These are phyloP conservation scores for Dromius quadrimaculatus DNA, from an alignment of 2,888 invertebrate genomes.

Conservation along the genomic window DNA sequence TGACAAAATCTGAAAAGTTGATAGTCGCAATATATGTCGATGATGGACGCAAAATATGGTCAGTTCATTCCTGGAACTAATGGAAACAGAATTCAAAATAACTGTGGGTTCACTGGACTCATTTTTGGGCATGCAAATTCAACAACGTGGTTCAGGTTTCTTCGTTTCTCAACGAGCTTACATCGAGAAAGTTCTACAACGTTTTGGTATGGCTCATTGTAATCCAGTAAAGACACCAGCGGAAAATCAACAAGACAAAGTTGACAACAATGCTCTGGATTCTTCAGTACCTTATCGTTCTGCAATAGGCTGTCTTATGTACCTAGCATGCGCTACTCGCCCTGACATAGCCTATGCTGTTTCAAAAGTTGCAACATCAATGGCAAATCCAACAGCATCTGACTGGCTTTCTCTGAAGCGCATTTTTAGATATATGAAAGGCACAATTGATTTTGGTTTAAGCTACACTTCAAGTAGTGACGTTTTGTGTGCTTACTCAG, in stretches of 20 bases:
- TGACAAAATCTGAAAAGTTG: slow-evolving; percentile 26
- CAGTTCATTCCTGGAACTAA: slow-evolving; percentile 57
- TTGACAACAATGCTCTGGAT: slow-evolving; percentile 42
- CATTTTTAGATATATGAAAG: slow-evolving; percentile 51
- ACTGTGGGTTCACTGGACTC: slow-evolving; percentile 54
- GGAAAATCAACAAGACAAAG: slow-evolving; percentile 48
- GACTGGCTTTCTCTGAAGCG: slow-evolving; percentile 50
- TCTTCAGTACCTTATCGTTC: slow-evolving; percentile 52
- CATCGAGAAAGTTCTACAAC: slow-evolving; percentile 52
- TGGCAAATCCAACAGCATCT: slow-evolving; percentile 47
- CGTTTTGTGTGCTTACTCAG: slow-evolving; percentile 46
- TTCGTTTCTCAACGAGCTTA: slow-evolving; percentile 54
- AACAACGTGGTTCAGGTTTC: slow-evolving; percentile 53
- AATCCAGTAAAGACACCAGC: slow-evolving; percentile 54
- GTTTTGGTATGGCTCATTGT: slow-evolving; percentile 53
- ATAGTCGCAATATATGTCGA: slow-evolving; percentile 48
- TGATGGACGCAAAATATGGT: slow-evolving; percentile 35
- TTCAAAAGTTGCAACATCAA: slow-evolving; percentile 54
- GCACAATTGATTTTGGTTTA: slow-evolving; percentile 55
- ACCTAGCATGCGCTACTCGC: slow-evolving; percentile 55
- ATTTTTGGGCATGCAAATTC: slow-evolving; percentile 55
- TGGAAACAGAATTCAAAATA: slow-evolving; percentile 56
- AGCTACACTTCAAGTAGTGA: slow-evolving; percentile 42
- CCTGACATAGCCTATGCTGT: slow-evolving; percentile 55
- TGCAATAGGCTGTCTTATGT: slow-evolving; percentile 47